phyloP scores from a whole-genome alignment of 1,140 invertebrate genomes.

The Brachionus manjavacas region DNA sequence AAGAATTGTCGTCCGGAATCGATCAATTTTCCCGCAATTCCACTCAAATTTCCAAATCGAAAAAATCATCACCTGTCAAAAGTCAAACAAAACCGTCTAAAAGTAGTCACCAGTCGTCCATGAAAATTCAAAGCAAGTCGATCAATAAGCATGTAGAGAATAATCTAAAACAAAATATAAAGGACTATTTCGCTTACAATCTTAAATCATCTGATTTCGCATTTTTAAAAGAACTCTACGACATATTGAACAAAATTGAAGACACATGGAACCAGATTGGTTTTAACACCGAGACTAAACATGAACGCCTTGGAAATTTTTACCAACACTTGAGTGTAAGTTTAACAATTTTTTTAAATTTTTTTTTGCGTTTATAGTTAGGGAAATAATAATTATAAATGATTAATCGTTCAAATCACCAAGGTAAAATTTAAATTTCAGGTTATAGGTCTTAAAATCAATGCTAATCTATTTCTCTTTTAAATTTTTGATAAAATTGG shows the following conservation, averaged over 20 bases:
- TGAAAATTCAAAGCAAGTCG: background rate
- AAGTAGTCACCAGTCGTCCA: background rate
- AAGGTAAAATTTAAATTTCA: too few species aligned
- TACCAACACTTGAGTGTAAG: background rate
- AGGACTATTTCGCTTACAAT: conserved; percentile 18
- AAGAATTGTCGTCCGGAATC: background rate
- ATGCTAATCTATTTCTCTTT: too few species aligned
- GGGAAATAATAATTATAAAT: too few species aligned
- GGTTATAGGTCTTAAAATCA: too few species aligned
- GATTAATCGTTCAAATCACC: too few species aligned
- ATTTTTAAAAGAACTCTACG: background rate
- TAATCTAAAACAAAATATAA: conserved; percentile 12
- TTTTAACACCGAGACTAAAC: background rate
- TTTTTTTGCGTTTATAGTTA: too few species aligned
- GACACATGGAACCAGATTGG: conserved; percentile 12
- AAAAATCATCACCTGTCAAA: background rate
- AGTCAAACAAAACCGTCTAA: background rate
- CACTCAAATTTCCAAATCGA: background rate
- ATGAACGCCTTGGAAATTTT: background rate
- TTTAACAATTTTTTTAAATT: background rate
- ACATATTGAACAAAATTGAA: background rate
- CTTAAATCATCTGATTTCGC: background rate
- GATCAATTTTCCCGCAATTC: background rate
- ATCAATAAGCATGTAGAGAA: background rate
- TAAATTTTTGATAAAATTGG: too few species aligned